Base-by-base conservation (phyloP, 2,797 vertebrate genomes). In the Sebastes flavidus region DNA sequence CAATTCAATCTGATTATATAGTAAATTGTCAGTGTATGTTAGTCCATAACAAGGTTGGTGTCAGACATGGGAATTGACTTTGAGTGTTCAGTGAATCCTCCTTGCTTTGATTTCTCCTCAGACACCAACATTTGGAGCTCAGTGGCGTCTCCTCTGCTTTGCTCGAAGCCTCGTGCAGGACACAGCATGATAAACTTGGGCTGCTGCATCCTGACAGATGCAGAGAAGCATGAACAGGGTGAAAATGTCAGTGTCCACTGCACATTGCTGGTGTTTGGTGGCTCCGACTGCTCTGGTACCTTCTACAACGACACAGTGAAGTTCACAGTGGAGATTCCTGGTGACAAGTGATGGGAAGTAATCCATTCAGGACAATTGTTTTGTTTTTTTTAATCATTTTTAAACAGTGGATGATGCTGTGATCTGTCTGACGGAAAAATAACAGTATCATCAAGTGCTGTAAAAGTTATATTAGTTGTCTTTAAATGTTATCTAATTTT, bases 211-310 rank as follows among this genome's bases (percentile, higher is more conserved):
- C 49, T 81, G 27, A 87, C 77, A 0, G 89, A 94, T 22, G 6
- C 59, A 4, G 90, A 92, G 74, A 90, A 93, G 65, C 81, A 84
- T 2, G 88, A 87, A 27, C 88, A 81, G 32, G 59, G 60, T 6
- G 72, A 89, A 70, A 68, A 80, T 22, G 58, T 58, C 30, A 56
- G 70, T 3, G 80, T 89, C n/a, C 59, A 77, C 46, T 95, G 91
- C 80, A 93, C 75, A 0, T 54, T 98, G 69, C 87, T 98, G 70
- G 89, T 98, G 77, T 98, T 98, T 14, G 97, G 97, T n/a, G 97
- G 97, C 6, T 97, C 96, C 0, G 95, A 97, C 82, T 95, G 96
- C 77, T 88, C 92, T 0, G 97, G 97, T 22, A 95, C 89, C 0
- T 97, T 97, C 89, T 98, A 97, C 87, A 92, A 95, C 2, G 96